These are phyloP conservation scores for Pseudocheirus occidentalis DNA, from an alignment of 2,797 vertebrate species.

Conservation along the genomic window DNA sequence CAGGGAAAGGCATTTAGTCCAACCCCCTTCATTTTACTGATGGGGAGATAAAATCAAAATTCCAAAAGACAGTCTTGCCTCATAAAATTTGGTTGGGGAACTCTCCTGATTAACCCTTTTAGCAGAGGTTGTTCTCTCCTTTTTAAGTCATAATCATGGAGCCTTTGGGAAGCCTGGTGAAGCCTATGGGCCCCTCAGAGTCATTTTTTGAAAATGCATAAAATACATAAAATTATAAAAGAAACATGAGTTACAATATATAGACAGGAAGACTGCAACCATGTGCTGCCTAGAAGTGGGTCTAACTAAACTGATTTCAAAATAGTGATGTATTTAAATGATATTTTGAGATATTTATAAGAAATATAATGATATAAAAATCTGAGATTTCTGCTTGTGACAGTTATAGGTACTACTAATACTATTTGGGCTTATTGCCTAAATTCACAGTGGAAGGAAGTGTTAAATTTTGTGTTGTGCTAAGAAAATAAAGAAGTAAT, in stretches of 20 bases:
- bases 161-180: background rate
- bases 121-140: background rate
- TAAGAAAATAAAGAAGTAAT: background rate
- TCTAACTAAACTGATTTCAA: background rate
- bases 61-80: background rate
- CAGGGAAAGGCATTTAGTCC: background rate
- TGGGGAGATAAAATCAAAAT: background rate
- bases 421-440: background rate
- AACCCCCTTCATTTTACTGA: background rate
- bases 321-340: background rate
- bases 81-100: background rate
- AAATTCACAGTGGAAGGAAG: background rate
- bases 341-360: background rate
- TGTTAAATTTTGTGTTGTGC: background rate
- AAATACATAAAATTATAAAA: background rate
- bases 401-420: background rate
- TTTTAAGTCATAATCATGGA: background rate
- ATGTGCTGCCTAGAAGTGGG: background rate
- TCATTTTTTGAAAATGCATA: background rate
- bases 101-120: background rate
- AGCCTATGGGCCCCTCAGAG: background rate
- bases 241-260: background rate
- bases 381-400: background rate
- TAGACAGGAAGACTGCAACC: background rate
- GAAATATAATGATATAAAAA: background rate